phyloP scores from a whole-genome alignment of 2,888 invertebrate species.

The Blera fallax region DNA sequence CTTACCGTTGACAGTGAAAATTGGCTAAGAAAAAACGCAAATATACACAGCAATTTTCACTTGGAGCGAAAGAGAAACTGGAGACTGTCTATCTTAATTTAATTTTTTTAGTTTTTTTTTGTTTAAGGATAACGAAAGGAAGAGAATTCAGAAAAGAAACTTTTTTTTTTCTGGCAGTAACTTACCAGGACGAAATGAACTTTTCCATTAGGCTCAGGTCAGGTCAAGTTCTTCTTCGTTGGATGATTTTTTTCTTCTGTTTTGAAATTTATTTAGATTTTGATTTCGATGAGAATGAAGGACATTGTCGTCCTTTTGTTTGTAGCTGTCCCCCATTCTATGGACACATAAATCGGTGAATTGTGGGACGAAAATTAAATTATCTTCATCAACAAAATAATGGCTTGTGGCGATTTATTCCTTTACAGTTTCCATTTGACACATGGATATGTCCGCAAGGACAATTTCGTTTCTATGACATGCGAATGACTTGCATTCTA shows the following conservation, averaged over 20 bases:
- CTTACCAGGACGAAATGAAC: not conserved
- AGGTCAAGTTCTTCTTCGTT: slow-evolving; percentile 6
- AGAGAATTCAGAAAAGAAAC: not conserved
- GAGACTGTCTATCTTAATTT: slow-evolving; percentile 47
- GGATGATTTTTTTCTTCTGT: not conserved
- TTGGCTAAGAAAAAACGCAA: not conserved
- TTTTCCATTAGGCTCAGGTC: slow-evolving; percentile 42
- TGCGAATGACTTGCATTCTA: slow-evolving; percentile 13
- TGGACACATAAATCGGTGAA: not conserved
- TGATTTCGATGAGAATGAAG: not conserved
- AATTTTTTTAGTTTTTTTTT: not conserved
- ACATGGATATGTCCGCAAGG: slow-evolving; percentile 28
- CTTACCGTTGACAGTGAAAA: not conserved
- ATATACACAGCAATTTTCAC: slow-evolving; percentile 9
- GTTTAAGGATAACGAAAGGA: not conserved
- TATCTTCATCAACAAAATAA: slow-evolving; percentile 20
- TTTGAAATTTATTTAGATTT: not conserved
- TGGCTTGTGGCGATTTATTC: slow-evolving; percentile 8
- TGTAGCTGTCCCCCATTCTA: not conserved
- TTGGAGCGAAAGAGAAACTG: slow-evolving; percentile 1
- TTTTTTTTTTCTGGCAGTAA: not conserved
- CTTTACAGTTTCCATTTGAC: slow-evolving; percentile 19
- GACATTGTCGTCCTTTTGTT: not conserved
- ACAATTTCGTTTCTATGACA: slow-evolving; percentile 21
- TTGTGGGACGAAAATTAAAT: not conserved